Percentiles rank a stretch among this genome's conserved stretches.
Evolutionary conservation across 2,888 invertebrate species (phyloP).

Genomic region (Idaea biselata): DNA sequence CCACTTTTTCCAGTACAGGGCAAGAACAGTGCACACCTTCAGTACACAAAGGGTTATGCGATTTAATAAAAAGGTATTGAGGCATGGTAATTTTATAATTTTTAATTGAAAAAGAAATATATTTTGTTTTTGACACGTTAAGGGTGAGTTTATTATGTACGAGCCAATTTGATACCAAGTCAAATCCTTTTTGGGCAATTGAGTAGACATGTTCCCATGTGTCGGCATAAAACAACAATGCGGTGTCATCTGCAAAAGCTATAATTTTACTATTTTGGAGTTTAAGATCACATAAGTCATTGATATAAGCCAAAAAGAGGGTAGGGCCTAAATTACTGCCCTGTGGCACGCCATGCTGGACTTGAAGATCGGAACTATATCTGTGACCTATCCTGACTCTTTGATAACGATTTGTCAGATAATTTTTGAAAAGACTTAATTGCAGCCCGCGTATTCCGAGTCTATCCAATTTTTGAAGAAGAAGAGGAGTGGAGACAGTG

Average conservation of each 20-base stretch:
- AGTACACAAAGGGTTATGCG: background rate
- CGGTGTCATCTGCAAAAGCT: conserved; percentile 10
- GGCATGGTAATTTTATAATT: background rate
- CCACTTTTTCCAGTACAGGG: background rate
- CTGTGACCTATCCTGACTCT: background rate
- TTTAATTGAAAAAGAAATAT: conserved; percentile 5
- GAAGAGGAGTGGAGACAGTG: conserved; percentile 5
- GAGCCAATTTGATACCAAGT: background rate
- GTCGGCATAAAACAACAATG: background rate
- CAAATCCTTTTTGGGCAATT: background rate
- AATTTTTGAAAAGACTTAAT: background rate
- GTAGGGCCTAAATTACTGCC: background rate
- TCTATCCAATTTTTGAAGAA: conserved; percentile 2
- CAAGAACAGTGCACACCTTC: background rate
- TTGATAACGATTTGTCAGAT: background rate
- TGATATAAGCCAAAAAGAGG: background rate
- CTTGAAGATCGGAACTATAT: background rate
- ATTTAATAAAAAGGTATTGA: background rate
- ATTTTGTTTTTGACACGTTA: conserved; percentile 4
- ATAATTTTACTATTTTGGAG: background rate
- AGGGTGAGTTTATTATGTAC: background rate
- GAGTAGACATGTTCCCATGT: background rate
- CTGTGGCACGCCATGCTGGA: background rate
- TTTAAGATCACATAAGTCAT: conserved; percentile 4
- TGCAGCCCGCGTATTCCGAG: background rate